phyloP scores from a whole-genome alignment of 2,113 vertebrate genomes.

The Silurus glanis region DNA sequence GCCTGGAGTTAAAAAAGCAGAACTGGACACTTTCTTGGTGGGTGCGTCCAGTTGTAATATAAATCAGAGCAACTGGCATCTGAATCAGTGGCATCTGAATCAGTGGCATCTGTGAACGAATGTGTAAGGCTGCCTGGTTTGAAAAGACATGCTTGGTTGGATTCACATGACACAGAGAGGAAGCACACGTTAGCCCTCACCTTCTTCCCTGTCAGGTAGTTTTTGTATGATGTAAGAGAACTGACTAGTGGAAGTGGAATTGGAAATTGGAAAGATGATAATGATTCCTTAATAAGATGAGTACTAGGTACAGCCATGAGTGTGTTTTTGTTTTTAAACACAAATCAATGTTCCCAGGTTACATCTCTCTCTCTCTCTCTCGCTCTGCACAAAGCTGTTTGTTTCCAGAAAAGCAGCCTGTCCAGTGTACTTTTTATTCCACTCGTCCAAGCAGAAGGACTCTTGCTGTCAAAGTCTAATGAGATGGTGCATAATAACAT shows the following conservation, averaged over 20 bases:
- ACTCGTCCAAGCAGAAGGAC: constrained; percentile 66
- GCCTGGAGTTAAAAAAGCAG: not conserved
- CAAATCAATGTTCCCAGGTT: not conserved
- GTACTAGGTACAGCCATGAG: not conserved
- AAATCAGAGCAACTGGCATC: not conserved
- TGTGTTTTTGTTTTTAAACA: not conserved
- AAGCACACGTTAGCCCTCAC: not conserved
- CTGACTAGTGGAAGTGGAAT: not conserved
- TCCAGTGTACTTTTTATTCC: constrained; percentile 67
- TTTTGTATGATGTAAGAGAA: not conserved
- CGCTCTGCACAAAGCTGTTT: constrained; percentile 45
- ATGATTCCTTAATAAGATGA: not conserved
- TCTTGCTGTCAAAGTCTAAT: constrained; percentile 69
- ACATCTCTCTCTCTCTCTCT: not conserved
- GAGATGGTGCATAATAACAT: constrained; percentile 69
- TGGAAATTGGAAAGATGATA: not conserved
- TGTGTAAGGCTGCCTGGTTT: not conserved
- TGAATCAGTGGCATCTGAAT: not conserved
- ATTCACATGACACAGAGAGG: not conserved
- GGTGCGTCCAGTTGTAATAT: not conserved
- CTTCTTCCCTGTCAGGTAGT: no score
- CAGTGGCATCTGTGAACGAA: not conserved
- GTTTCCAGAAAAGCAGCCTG: constrained; percentile 55
- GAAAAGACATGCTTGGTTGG: not conserved
- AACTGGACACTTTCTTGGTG: not conserved